Conservation (phyloP, 2,113 vertebrate species). For the Tiliqua scincoides region DNA sequence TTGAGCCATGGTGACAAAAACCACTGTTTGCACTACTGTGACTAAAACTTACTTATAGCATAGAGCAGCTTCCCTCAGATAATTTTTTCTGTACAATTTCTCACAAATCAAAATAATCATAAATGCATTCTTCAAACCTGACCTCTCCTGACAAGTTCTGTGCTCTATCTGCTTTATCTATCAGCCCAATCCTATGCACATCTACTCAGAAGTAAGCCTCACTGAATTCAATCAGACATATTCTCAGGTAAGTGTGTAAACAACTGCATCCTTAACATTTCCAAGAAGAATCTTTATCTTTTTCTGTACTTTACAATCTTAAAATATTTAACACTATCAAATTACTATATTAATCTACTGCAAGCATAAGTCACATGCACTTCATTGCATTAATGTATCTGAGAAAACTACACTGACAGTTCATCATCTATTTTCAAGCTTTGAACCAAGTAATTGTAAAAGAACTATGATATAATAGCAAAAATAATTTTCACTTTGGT, state of each 20-base stretch:
- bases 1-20: background rate
- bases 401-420: background rate
- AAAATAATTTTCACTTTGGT: background rate
- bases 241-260: no score
- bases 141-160: background rate
- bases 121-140: background rate
- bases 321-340: conserved; percentile 13
- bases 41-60: background rate
- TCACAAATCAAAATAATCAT: background rate
- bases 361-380: background rate
- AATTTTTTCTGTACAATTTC: conserved; percentile 9
- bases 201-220: no score
- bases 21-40: background rate
- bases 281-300: background rate
- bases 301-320: conserved; percentile 6
- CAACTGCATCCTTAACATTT: background rate
- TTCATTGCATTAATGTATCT: conserved; percentile 9
- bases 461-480: background rate
- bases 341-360: conserved; percentile 7
- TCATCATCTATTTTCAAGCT: background rate
- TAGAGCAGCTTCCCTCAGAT: background rate
- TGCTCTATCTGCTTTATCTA: background rate
- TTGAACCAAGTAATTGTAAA: background rate
- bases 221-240: no score
- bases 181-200: background rate